Evolutionary conservation across 1,140 invertebrate species (phyloP).

Genomic region (Cotesia glomerata): DNA sequence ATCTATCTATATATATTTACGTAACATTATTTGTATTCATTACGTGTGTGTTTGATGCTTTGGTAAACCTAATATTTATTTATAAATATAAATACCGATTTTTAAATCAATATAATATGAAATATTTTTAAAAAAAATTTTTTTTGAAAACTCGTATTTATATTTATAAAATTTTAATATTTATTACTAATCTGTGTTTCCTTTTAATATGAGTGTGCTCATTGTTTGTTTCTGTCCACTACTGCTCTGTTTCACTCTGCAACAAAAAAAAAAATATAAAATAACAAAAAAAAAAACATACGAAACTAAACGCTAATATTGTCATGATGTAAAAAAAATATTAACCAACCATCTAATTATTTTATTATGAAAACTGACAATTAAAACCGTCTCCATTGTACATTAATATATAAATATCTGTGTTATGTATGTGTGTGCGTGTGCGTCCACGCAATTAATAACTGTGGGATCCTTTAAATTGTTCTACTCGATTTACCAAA

Average conservation of each 20-base stretch:
- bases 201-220: slow-evolving; percentile 59
- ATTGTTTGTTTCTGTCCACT: slow-evolving; percentile 61
- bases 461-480: too few relatives aligned
- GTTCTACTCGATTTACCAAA: too few relatives aligned
- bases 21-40: slow-evolving; percentile 24
- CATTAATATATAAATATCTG: background rate
- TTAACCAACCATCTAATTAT: too few relatives aligned
- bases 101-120: background rate
- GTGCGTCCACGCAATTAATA: background rate
- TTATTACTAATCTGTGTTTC: slow-evolving; percentile 36
- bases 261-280: slow-evolving; percentile 34
- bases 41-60: slow-evolving; percentile 27
- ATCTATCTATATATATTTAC: slow-evolving; percentile 2
- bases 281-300: slow-evolving; percentile 40
- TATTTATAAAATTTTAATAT: slow-evolving; percentile 17
- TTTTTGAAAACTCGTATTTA: slow-evolving; percentile 19
- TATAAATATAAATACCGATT: slow-evolving; percentile 32
- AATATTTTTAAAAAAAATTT: background rate
- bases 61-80: slow-evolving; percentile 6
- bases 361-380: too few relatives aligned
- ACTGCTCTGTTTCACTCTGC: slow-evolving; percentile 54
- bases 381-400: background rate
- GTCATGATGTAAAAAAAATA: too few relatives aligned
- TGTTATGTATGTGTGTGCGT: background rate
- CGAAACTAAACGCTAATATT: slow-evolving; percentile 28